These are phyloP conservation scores for Heliconius hewitsoni DNA, from an alignment of 1,140 invertebrate genomes.

Conservation along the genomic window DNA sequence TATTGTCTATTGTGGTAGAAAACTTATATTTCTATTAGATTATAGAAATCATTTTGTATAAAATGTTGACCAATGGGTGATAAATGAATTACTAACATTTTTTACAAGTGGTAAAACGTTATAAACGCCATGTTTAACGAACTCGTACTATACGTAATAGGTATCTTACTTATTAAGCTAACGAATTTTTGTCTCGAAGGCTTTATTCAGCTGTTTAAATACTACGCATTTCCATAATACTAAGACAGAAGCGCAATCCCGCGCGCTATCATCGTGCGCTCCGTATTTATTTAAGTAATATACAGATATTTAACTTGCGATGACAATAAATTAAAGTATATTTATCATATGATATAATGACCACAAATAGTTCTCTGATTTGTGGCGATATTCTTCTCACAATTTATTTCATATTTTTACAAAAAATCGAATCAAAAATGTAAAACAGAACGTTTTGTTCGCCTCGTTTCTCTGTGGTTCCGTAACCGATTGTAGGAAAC, in stretches of 20 bases:
- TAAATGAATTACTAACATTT: not conserved
- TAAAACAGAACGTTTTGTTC: too few relatives aligned
- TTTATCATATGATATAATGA: too few relatives aligned
- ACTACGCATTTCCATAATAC: constrained; percentile 24
- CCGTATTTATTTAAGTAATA: not conserved
- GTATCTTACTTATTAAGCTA: constrained; percentile 21
- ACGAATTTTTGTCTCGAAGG: constrained; percentile 20
- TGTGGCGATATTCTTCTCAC: too few relatives aligned
- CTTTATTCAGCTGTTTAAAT: constrained; percentile 28
- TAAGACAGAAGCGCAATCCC: not conserved
- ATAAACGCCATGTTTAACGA: not conserved
- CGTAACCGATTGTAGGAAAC: too few relatives aligned
- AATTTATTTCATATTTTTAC: too few relatives aligned
- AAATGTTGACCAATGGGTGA: not conserved
- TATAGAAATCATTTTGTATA: not conserved
- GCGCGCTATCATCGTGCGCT: not conserved
- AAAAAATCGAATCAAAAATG: too few relatives aligned
- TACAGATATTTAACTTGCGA: too few relatives aligned
- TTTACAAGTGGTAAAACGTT: not conserved
- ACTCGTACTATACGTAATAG: constrained; percentile 22
- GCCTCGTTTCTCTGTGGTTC: too few relatives aligned
- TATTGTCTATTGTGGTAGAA: too few relatives aligned
- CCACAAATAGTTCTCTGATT: too few relatives aligned
- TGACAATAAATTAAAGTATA: too few relatives aligned
- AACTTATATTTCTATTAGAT: too few relatives aligned